These are phyloP conservation scores for Proteles cristata DNA, from an alignment of 2,113 vertebrate genomes.

Conservation along the genomic window DNA sequence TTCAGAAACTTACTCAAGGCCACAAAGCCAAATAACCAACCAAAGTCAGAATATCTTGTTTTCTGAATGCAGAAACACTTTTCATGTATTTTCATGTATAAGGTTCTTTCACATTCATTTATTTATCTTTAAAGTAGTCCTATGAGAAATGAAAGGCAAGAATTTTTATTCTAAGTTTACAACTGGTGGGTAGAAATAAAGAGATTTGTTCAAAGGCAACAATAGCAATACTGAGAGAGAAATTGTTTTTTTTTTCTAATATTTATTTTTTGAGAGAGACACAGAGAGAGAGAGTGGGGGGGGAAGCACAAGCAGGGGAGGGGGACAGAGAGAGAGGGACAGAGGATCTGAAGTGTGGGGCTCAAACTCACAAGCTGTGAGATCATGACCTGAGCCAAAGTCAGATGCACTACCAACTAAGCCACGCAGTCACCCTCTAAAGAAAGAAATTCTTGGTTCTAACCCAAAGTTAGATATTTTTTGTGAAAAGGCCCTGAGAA, in stretches of 20 bases:
- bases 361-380: too few relatives aligned
- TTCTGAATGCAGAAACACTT: constrained; percentile 9
- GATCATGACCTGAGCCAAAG: too few relatives aligned
- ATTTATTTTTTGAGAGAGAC: too few relatives aligned
- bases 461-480: constrained; percentile 17
- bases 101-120: neutral
- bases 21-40: neutral
- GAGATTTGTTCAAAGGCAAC: neutral
- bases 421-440: neutral
- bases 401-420: too few relatives aligned
- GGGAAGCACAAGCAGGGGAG: too few relatives aligned
- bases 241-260: too few relatives aligned
- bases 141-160: neutral
- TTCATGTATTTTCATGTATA: constrained; percentile 48
- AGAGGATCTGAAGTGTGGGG: too few relatives aligned
- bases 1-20: constrained; percentile 24
- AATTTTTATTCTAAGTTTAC: constrained; percentile 41
- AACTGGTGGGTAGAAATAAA: neutral
- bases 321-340: too few relatives aligned
- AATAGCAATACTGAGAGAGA: neutral
- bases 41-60: neutral
- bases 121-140: constrained; percentile 28
- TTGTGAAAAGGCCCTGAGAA: neutral
- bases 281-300: too few relatives aligned
- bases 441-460: constrained; percentile 23